Evolutionary conservation across 2,888 invertebrate species (phyloP).

Genomic region (Drosophila tanythrix): DNA sequence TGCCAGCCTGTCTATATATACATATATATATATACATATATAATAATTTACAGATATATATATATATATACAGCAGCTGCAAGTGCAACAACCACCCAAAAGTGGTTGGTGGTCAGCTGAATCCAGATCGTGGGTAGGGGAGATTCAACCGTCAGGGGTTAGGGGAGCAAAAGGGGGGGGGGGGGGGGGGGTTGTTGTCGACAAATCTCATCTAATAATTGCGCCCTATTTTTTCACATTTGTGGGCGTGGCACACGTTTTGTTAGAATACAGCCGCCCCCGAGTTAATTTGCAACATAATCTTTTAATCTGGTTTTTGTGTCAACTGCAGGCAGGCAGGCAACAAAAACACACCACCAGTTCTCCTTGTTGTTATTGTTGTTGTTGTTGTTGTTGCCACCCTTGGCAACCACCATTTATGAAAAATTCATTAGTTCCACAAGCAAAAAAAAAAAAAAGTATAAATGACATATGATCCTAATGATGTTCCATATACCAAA

Average conservation of each 20-base stretch:
- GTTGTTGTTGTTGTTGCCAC: background rate
- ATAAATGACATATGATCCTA: constrained; percentile 71
- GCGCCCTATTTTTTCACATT: constrained; percentile 9
- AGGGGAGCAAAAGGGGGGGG: background rate
- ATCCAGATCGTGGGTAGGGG: background rate
- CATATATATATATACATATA: background rate
- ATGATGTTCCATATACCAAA: constrained; percentile 54
- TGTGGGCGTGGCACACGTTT: constrained; percentile 53
- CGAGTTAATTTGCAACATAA: constrained; percentile 80
- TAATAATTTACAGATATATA: background rate
- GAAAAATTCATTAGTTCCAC: constrained; percentile 73
- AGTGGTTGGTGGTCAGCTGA: constrained; percentile 11
- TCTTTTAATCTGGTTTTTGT: constrained; percentile 81
- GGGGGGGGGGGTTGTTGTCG: constrained; percentile 7
- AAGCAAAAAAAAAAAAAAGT: background rate
- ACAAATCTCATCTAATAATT: constrained; percentile 55
- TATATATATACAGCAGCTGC: constrained; percentile 52
- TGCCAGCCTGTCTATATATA: background rate
- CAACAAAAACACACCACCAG: constrained; percentile 36
- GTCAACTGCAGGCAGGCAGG: constrained; percentile 67
- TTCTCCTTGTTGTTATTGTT: background rate
- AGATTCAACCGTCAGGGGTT: too few species aligned
- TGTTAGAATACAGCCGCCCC: constrained; percentile 40
- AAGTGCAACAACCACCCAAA: constrained; percentile 59
- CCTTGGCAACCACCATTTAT: constrained; percentile 66